Evolutionary conservation across 2,797 vertebrate genomes (phyloP), one percentile per base, ranked within the genome.

Genomic region (Sparidentex hasta): DNA sequence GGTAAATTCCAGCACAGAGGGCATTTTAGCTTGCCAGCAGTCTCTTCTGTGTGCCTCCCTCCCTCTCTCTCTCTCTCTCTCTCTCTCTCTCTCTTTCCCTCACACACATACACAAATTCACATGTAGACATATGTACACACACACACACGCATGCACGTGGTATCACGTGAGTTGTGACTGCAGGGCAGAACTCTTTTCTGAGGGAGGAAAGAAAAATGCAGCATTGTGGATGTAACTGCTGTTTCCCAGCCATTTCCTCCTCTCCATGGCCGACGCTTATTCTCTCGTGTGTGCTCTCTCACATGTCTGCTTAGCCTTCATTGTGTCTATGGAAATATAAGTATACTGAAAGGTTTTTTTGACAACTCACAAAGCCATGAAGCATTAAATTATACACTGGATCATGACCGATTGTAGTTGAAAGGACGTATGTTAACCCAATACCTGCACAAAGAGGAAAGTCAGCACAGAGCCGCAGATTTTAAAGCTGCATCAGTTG

Each of bases 1-100:
- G 93, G 87, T 92, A 83, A 84, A 92, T 92, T 93, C 81, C 83
- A 91, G 88, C 83, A 90, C 85, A 82, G 71, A 83, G 84, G 79
- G 87, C 76, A 88, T 90, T 91, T 90, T 71, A 81, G 78, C 82
- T 91, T 83, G 85, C 87, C 84, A 89, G 86, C 82, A 84, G 65
- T 81, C 58, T 85, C 59, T 82, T 81, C 55, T 74, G 12, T 86
- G 44, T 82, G 50, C 12, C 21, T 72, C 61, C 27, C 61, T 41
- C 64, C 63, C 68, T 38, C 23, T 12, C 21, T 72, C 61, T 27
- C 61, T 41, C 64, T 62, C 68, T 38, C 23, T 12, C 23, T 12
- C 2, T 27, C 27, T 27, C 4, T 14, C 46, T 25, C 52, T 11
- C 38, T 7, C 65, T 47, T 79, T 46, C 71, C 7, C 77, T 67